Percentiles rank a stretch among this genome's conserved stretches.
Conservation (phyloP, 2,797 vertebrate species). For the Gadopsis bispinosus region DNA sequence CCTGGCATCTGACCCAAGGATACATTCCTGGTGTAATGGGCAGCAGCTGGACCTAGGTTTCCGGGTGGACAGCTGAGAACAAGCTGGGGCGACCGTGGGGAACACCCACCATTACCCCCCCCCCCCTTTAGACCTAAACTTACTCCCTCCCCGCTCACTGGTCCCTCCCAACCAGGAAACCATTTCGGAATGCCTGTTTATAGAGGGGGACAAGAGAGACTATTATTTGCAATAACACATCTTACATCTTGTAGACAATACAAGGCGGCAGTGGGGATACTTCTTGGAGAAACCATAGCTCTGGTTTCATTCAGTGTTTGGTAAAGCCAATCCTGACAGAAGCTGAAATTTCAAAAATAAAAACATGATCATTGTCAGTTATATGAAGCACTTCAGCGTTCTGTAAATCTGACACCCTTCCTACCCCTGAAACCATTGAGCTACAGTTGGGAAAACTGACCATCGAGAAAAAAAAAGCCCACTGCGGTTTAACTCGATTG, state of each 20-base stretch:
- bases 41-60: conserved; percentile 85
- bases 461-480: conserved; percentile 64
- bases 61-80: conserved; percentile 86
- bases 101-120: conserved; percentile 71
- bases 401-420: conserved; percentile 24
- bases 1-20: conserved; percentile 82
- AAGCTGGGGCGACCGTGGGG: conserved; percentile 58
- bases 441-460: conserved; percentile 71
- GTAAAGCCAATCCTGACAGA: not conserved
- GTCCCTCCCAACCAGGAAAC: conserved; percentile 57
- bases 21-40: conserved; percentile 88
- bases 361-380: conserved; percentile 27
- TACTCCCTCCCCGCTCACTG: conserved; percentile 28
- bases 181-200: conserved; percentile 41
- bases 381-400: conserved; percentile 37
- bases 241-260: conserved; percentile 13
- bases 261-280: not conserved
- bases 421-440: conserved; percentile 45
- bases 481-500: conserved; percentile 70
- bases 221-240: conserved; percentile 32
- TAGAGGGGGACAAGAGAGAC: conserved; percentile 19
- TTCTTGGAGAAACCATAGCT: not conserved
- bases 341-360: conserved; percentile 14
- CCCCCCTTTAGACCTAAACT: conserved; percentile 52
- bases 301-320: conserved; percentile 5